Evolutionary conservation across 1,140 invertebrate species (phyloP).

Genomic region (Heliconius eleuchia): DNA sequence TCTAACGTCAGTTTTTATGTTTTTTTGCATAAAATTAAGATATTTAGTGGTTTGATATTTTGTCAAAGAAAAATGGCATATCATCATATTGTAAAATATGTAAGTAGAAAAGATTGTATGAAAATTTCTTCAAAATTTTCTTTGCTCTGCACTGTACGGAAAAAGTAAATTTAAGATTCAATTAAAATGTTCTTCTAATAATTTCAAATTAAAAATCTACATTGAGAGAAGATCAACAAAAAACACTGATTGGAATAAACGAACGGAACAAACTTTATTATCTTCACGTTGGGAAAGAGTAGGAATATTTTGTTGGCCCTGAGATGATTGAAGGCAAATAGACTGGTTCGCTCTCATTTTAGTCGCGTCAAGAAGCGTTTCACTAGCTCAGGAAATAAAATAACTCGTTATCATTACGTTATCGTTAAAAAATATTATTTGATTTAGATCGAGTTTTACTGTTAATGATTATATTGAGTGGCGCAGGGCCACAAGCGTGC

Average conservation of each 20-base stretch:
- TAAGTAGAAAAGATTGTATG: no score
- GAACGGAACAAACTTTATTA: constrained; percentile 29
- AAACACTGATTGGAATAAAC: constrained; percentile 20
- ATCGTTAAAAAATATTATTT: not conserved
- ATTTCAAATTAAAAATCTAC: not conserved
- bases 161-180: not conserved
- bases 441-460: not conserved
- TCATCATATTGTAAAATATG: no score
- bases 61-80: no score
- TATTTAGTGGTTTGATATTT: no score
- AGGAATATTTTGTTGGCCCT: constrained; percentile 25
- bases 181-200: not conserved
- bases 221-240: constrained; percentile 2
- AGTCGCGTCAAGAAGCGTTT: constrained; percentile 6
- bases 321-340: constrained; percentile 32
- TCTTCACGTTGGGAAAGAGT: constrained; percentile 20
- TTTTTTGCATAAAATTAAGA: no score
- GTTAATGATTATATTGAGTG: no score
- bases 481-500: no score
- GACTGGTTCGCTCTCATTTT: constrained; percentile 11
- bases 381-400: not conserved
- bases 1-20: no score
- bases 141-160: no score
- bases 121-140: no score
- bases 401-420: not conserved